These are phyloP conservation scores for Drosophila putrida DNA, from an alignment of 2,888 invertebrate species.

Conservation along the genomic window DNA sequence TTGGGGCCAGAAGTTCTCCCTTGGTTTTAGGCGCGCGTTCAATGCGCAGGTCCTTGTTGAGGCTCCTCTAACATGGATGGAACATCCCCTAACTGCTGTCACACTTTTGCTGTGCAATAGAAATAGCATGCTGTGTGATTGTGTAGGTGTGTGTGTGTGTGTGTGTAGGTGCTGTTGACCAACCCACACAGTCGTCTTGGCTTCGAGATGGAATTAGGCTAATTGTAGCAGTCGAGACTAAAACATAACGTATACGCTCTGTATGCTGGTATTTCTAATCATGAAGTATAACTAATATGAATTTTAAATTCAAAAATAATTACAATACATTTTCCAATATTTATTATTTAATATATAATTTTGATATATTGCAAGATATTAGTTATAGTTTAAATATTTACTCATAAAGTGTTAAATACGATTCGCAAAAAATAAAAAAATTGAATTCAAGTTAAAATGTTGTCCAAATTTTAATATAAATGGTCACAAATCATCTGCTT, in stretches of 20 bases:
- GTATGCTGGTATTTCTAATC: conserved; percentile 12
- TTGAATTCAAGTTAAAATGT: too few relatives aligned
- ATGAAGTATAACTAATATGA: too few relatives aligned
- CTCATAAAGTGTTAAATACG: too few relatives aligned
- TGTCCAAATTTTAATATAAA: too few relatives aligned
- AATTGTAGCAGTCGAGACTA: conserved; percentile 53
- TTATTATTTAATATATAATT: too few relatives aligned
- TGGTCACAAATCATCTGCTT: too few relatives aligned
- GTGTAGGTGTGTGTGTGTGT: conserved; percentile 23
- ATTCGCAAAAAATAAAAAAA: too few relatives aligned
- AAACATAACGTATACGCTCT: conserved; percentile 46
- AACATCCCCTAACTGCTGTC: conserved; percentile 75
- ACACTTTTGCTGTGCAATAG: conserved; percentile 63
- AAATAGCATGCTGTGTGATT: conserved; percentile 31
- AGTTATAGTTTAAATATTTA: too few relatives aligned
- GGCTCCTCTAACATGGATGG: conserved; percentile 62
- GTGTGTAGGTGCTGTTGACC: conserved; percentile 72
- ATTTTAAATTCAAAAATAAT: too few relatives aligned
- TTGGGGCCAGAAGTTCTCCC: neutral
- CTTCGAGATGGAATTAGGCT: conserved; percentile 63
- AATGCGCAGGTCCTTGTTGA: conserved; percentile 75
- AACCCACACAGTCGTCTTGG: conserved; percentile 64
- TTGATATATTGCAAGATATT: too few relatives aligned
- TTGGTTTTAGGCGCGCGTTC: conserved; percentile 60
- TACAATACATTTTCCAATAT: too few relatives aligned